A percentile compares a stretch with the other conserved stretches of the same genome.
These are phyloP conservation scores for Leptinotarsa texana DNA, from an alignment of 1,140 invertebrate genomes.

Conservation along the genomic window DNA sequence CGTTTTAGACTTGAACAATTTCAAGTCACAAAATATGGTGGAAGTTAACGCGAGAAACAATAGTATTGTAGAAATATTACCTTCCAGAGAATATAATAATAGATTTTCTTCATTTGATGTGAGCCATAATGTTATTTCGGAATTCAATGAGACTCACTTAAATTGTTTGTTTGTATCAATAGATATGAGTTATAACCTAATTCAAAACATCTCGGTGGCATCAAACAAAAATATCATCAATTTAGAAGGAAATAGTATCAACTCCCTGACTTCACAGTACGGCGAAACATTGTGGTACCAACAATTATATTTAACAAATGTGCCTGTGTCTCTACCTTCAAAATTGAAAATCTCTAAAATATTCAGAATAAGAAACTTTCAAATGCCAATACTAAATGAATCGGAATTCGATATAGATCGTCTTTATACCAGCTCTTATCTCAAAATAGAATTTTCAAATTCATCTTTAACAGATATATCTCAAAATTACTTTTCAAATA, in stretches of 20 bases:
- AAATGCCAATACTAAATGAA: neutral
- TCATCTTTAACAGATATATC: conserved; percentile 3
- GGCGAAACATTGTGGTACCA: neutral
- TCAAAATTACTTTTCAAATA: neutral
- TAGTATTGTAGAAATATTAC: neutral
- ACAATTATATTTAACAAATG: neutral
- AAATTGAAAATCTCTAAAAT: neutral
- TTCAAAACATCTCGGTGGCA: neutral
- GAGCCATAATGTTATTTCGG: neutral
- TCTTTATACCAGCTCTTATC: neutral
- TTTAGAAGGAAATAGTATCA: neutral
- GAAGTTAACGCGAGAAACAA: neutral
- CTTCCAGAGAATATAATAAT: neutral
- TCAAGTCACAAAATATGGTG: neutral
- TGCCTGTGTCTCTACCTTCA: neutral
- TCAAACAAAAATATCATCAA: neutral
- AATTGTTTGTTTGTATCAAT: neutral
- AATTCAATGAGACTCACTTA: neutral
- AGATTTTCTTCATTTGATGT: neutral
- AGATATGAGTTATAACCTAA: neutral
- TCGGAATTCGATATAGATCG: neutral
- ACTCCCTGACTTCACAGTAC: neutral
- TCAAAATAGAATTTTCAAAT: conserved; percentile 10
- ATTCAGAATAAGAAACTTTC: neutral
- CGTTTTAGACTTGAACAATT: neutral